phyloP scores from a whole-genome alignment of 2,888 invertebrate genomes.

The Sycophila texana region DNA sequence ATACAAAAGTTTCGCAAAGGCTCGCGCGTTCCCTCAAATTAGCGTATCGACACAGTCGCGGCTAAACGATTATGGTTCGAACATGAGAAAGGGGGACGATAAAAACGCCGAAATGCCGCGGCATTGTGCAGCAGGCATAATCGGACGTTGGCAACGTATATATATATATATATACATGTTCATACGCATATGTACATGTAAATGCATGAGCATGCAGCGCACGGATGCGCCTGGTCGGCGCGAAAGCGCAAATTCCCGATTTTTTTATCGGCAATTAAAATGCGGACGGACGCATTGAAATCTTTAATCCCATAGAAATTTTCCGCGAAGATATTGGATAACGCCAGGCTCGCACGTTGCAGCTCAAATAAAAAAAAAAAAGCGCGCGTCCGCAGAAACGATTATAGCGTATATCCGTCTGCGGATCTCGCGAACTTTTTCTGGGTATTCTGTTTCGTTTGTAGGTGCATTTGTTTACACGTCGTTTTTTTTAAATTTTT shows the following conservation, averaged over 20 bases:
- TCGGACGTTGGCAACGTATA: neutral
- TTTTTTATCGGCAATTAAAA: neutral
- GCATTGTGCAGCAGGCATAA: neutral
- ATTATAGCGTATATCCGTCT: neutral
- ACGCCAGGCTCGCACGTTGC: neutral
- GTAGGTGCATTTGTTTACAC: slow-evolving; percentile 18
- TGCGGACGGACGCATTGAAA: slow-evolving; percentile 15
- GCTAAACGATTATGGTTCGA: neutral
- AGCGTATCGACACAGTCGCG: too few relatives aligned
- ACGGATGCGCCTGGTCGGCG: neutral
- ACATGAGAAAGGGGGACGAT: neutral
- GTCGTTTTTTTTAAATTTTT: neutral
- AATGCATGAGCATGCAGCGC: neutral
- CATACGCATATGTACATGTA: too few relatives aligned
- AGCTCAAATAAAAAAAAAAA: neutral
- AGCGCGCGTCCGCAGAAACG: slow-evolving; percentile 2
- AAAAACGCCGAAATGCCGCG: neutral
- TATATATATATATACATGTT: too few relatives aligned
- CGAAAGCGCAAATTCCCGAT: neutral
- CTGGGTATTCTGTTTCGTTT: neutral
- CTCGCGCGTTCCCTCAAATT: too few relatives aligned
- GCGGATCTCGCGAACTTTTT: neutral
- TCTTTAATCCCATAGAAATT: slow-evolving; percentile 21
- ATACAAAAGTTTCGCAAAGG: too few relatives aligned
- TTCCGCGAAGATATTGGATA: neutral